Conservation (phyloP, 2,888 invertebrate genomes). For the Disparrhopalites patrizii region DNA sequence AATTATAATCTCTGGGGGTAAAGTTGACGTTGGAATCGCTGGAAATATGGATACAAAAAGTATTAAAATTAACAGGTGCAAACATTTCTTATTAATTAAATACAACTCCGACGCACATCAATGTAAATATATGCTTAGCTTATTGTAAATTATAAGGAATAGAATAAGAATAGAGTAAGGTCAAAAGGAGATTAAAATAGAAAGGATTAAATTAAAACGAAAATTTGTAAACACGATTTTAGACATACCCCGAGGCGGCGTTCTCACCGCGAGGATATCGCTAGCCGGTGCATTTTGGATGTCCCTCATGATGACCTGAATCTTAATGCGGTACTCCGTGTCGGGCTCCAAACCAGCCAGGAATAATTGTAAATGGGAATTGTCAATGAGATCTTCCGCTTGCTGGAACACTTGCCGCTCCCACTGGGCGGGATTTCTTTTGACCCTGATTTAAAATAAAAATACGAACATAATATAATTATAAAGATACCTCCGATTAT, state of each 20-base stretch:
- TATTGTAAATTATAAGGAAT: background rate
- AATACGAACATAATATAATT: background rate
- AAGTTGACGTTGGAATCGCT: conserved; percentile 53
- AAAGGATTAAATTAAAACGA: too few relatives aligned
- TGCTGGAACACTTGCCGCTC: conserved; percentile 80
- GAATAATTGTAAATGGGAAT: conserved; percentile 79
- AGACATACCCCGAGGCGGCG: conserved; percentile 55
- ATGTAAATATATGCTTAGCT: background rate
- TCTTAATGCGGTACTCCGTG: conserved; percentile 76
- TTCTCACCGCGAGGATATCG: conserved; percentile 69
- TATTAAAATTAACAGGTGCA: background rate
- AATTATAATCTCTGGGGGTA: conserved; percentile 62
- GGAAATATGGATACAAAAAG: too few relatives aligned
- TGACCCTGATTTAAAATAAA: conserved; percentile 36
- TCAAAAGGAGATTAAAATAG: too few relatives aligned
- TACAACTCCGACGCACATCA: too few relatives aligned
- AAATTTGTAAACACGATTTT: background rate
- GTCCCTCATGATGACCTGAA: conserved; percentile 72
- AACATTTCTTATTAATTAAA: background rate
- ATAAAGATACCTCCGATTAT: too few relatives aligned
- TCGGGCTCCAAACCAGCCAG: conserved; percentile 70
- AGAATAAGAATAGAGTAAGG: too few relatives aligned
- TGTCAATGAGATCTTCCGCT: conserved; percentile 77
- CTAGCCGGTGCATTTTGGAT: conserved; percentile 73
- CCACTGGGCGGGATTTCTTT: conserved; percentile 58